Evolutionary conservation across 2,888 invertebrate species (phyloP).

Genomic region (Rutpela maculata): DNA sequence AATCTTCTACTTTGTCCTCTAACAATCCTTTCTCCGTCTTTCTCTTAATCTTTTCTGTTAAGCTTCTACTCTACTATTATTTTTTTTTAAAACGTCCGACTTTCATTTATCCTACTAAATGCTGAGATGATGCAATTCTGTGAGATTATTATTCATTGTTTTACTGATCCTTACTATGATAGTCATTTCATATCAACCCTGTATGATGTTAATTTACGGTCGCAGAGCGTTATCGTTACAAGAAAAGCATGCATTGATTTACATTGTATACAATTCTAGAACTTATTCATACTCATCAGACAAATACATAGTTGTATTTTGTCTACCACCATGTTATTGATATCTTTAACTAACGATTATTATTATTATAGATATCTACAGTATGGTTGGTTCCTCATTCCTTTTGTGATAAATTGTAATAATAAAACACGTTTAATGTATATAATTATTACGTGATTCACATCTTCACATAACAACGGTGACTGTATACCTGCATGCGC

Average conservation of each 20-base stretch:
- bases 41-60: too few species aligned
- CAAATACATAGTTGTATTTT: not conserved
- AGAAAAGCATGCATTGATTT: slow-evolving; percentile 7
- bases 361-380: slow-evolving; percentile 12
- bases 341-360: slow-evolving; percentile 14
- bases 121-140: too few species aligned
- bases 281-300: not conserved
- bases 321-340: slow-evolving; percentile 11
- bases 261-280: not conserved
- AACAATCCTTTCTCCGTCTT: too few species aligned
- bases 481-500: slow-evolving; percentile 32
- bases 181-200: too few species aligned
- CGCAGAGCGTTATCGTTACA: too few species aligned
- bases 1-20: too few species aligned
- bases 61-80: too few species aligned
- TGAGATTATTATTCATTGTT: too few species aligned
- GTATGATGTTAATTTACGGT: too few species aligned
- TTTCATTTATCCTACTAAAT: too few species aligned
- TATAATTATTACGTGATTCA: slow-evolving; percentile 30
- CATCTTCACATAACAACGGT: slow-evolving; percentile 13
- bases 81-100: too few species aligned
- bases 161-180: too few species aligned
- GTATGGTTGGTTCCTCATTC: slow-evolving; percentile 17
- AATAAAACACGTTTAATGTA: slow-evolving; percentile 22
- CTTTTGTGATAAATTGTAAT: slow-evolving; percentile 10